Evolutionary conservation across 2,888 invertebrate species (phyloP).

Genomic region (Pseudeuparius sepicola): DNA sequence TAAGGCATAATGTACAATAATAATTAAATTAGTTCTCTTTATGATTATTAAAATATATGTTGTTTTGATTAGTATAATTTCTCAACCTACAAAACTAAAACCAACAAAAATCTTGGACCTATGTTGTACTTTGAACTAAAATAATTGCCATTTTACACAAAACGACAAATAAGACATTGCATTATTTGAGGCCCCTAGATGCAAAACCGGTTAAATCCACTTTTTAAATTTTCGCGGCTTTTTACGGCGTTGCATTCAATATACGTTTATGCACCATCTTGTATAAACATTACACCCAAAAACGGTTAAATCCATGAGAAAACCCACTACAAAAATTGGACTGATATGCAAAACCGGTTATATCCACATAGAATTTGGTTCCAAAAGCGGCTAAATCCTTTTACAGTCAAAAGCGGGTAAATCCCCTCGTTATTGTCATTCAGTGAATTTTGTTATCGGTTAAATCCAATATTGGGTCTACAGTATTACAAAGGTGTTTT

Average conservation of each 20-base stretch:
- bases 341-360: slow-evolving; percentile 2
- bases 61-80: too few relatives aligned
- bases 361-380: slow-evolving; percentile 1
- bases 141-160: too few relatives aligned
- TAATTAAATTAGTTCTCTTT: too few relatives aligned
- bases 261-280: background rate
- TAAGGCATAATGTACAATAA: too few relatives aligned
- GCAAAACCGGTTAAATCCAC: too few relatives aligned
- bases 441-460: slow-evolving; percentile 1
- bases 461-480: slow-evolving; percentile 1
- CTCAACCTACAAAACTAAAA: too few relatives aligned
- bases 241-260: slow-evolving; percentile 1
- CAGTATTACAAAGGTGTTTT: slow-evolving; percentile 1
- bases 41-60: too few relatives aligned
- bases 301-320: slow-evolving; percentile 1
- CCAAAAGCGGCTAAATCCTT: slow-evolving; percentile 1
- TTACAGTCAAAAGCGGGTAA: slow-evolving; percentile 3
- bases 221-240: slow-evolving; percentile 3
- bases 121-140: too few relatives aligned
- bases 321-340: slow-evolving; percentile 1
- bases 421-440: slow-evolving; percentile 1
- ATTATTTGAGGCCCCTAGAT: too few relatives aligned
- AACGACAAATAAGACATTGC: too few relatives aligned
- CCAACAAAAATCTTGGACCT: too few relatives aligned
- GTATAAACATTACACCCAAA: slow-evolving; percentile 1